Base-by-base conservation (phyloP, 37 sponge, comb jelly and placozoan genomes). In the Mnemiopsis leidyi region DNA sequence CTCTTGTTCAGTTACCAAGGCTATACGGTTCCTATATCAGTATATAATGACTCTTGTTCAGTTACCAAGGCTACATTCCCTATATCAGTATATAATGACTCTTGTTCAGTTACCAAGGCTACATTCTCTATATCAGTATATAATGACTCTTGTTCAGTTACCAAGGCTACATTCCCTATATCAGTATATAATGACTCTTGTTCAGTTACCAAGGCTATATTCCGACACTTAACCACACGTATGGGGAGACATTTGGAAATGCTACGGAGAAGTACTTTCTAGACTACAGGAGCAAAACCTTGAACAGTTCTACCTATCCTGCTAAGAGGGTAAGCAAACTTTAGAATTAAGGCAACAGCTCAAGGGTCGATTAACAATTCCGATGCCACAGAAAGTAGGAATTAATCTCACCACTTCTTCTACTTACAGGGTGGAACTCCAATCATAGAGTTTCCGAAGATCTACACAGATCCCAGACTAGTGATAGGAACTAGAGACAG, bases 401-500 rank as follows among this genome's bases (percentile, higher is more conserved):
- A 48, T 48, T n/a, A n/a, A n/a, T n/a, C n/a, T n/a, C n/a, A n/a
- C n/a, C n/a, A n/a, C n/a, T n/a, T n/a, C n/a, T n/a, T n/a, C n/a
- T n/a, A n/a, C n/a, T n/a, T n/a, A n/a, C 82, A 79, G 82, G 76
- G 93, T 21, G 93, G 93, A 9, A 38, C 30, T 3, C 68, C 68
- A 23, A 93, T 93, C 7, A 35, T 34, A 7, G 69, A 68, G 76
- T 93, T 93, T 33, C 93, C 93, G 31, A 69, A 69, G 40, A 71
- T 93, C 76, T 93, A 93, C 38, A 69, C 69, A 82, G 76, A 93
- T 25, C 93, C 93, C 1, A 32, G 38, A 5, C 37, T 93, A 38
- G 73, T 93, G 29, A 73, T 83, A 32, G 93, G 93, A 93, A 93
- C 76, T 7, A 69, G 93, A n/a, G 93, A 93, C 73, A 29, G 93